phyloP scores from a whole-genome alignment of 92 coral and sea anemone species.

The Virgularia gustaviana region DNA sequence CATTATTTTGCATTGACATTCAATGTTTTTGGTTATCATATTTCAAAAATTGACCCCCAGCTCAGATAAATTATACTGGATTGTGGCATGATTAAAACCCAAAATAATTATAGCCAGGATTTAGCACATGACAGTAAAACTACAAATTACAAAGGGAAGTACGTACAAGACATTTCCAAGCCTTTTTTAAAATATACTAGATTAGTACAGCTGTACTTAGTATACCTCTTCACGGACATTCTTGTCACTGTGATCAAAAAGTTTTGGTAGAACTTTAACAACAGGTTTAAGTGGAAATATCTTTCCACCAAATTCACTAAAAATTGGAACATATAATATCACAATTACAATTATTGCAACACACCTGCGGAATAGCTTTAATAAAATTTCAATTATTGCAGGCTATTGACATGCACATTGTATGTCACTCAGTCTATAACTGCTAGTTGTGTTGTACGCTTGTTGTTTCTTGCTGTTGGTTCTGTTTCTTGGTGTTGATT shows the following conservation, averaged over 20 bases:
- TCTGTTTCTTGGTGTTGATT: no score
- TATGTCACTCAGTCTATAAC: neutral
- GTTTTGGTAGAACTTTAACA: slow-evolving; percentile 82
- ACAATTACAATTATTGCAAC: neutral
- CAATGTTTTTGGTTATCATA: no score
- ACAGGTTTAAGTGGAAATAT: slow-evolving; percentile 89
- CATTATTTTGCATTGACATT: no score
- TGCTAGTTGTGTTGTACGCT: neutral
- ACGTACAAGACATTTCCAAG: no score
- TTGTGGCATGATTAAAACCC: no score
- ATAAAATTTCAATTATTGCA: neutral
- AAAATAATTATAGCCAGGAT: neutral
- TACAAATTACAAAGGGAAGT: neutral
- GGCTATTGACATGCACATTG: no score
- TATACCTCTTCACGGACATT: slow-evolving; percentile 97
- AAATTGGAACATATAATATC: slow-evolving; percentile 3
- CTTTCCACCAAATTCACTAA: slow-evolving; percentile 97
- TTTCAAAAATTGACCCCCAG: no score
- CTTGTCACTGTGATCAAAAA: slow-evolving; percentile 96
- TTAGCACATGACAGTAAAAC: neutral
- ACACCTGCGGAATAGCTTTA: neutral
- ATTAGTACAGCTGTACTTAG: no score
- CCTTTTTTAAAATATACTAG: no score
- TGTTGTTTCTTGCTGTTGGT: neutral
- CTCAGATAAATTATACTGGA: no score